Conservation (phyloP, 2,888 invertebrate genomes). For the Thysanoteuthis rhombus region DNA sequence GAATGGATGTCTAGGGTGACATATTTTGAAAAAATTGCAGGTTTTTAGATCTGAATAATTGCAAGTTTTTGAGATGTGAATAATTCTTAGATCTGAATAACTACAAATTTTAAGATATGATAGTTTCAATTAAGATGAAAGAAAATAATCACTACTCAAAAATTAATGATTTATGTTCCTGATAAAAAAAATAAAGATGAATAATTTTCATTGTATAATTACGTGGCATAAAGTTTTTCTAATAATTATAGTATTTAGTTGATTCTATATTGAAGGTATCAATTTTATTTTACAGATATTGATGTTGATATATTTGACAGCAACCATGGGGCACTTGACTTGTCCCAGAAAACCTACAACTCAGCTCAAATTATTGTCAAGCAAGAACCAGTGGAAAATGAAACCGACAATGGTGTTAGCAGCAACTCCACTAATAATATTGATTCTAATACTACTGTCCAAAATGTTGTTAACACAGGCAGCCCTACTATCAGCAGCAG, state of each 20-base stretch:
- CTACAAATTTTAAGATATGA: too few relatives aligned
- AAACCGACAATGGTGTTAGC: slow-evolving; percentile 34
- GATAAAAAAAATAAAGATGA: too few relatives aligned
- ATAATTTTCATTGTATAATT: too few relatives aligned
- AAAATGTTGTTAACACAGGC: slow-evolving; percentile 45
- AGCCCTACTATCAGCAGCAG: slow-evolving; percentile 44
- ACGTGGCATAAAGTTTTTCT: background rate
- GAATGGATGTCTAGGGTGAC: too few relatives aligned
- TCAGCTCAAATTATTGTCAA: slow-evolving; percentile 45
- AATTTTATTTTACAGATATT: slow-evolving; percentile 75
- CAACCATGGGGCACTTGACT: slow-evolving; percentile 72
- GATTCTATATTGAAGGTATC: background rate
- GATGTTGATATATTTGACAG: slow-evolving; percentile 85
- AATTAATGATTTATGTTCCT: too few relatives aligned
- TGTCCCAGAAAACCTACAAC: slow-evolving; percentile 72
- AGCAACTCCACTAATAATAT: slow-evolving; percentile 29
- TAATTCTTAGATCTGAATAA: too few relatives aligned
- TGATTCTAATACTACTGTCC: background rate
- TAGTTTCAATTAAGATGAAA: too few relatives aligned
- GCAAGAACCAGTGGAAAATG: slow-evolving; percentile 51
- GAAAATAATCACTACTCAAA: too few relatives aligned
- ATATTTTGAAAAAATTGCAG: too few relatives aligned
- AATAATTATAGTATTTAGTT: background rate
- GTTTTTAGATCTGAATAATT: too few relatives aligned
- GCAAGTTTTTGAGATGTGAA: too few relatives aligned